These are phyloP conservation scores for Eupithecia exiguata DNA, from an alignment of 2,888 invertebrate genomes.

Conservation along the genomic window DNA sequence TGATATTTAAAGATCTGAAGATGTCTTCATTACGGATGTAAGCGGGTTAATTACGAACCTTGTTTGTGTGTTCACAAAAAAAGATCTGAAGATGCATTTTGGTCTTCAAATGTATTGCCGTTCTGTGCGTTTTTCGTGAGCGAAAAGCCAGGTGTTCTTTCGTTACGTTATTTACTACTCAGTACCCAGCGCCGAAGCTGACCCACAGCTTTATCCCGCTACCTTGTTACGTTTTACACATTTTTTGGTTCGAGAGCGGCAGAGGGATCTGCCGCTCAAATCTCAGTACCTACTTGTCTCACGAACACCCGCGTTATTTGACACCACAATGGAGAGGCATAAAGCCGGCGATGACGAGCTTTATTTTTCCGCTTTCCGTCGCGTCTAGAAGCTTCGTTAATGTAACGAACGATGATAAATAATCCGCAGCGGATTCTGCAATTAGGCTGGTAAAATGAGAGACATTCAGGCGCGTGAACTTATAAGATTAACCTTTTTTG, in stretches of 20 bases:
- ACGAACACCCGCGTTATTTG: conserved; percentile 5
- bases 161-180: background rate
- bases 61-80: too few species aligned
- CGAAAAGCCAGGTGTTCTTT: background rate
- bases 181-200: background rate
- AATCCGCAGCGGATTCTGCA: conserved; percentile 27
- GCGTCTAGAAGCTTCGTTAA: conserved; percentile 26
- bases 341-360: conserved; percentile 22
- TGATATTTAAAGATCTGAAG: background rate
- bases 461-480: conserved; percentile 10
- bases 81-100: background rate
- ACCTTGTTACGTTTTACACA: background rate
- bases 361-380: conserved; percentile 28
- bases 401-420: conserved; percentile 32
- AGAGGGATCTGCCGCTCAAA: background rate
- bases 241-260: conserved; percentile 6
- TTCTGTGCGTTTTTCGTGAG: background rate
- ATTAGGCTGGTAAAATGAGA: conserved; percentile 12
- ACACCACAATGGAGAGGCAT: conserved; percentile 10
- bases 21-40: too few species aligned
- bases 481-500: conserved; percentile 1
- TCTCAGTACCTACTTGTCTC: background rate
- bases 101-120: background rate
- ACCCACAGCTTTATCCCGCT: background rate
- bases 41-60: too few species aligned